phyloP scores from a whole-genome alignment of 2,113 vertebrate genomes.

The Chauna torquata region DNA sequence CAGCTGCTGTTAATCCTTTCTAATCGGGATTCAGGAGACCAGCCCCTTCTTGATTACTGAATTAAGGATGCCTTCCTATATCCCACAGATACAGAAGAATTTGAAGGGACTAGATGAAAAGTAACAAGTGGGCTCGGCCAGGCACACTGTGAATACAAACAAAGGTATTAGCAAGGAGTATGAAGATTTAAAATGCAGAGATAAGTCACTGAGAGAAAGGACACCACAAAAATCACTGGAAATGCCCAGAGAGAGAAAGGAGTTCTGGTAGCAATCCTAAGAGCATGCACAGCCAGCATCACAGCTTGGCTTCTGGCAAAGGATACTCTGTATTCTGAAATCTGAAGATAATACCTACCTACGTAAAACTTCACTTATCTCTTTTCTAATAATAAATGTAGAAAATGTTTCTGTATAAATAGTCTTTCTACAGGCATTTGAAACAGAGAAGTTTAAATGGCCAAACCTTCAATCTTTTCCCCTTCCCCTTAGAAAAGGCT shows the following conservation, averaged over 20 bases:
- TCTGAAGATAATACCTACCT: not conserved
- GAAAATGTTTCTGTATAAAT: not conserved
- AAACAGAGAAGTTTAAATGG: not conserved
- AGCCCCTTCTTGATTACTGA: rapidly evolving
- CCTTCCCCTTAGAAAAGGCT: constrained; percentile 8
- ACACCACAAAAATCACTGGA: not conserved
- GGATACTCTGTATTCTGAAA: not conserved
- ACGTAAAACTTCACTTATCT: not conserved
- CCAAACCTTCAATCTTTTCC: not conserved
- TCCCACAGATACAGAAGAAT: not conserved
- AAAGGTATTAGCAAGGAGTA: not conserved
- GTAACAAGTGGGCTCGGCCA: not conserved
- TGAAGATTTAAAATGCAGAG: not conserved
- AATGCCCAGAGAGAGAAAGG: not conserved
- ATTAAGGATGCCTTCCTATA: not conserved
- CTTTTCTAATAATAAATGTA: not conserved
- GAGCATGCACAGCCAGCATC: not conserved
- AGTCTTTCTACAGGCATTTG: not conserved
- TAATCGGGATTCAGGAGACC: not conserved
- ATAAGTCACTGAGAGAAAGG: not conserved
- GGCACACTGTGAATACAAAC: not conserved
- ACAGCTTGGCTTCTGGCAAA: not conserved
- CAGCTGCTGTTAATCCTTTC: not conserved
- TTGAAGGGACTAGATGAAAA: not conserved
- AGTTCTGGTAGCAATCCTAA: not conserved